Evolutionary conservation across 30 jellyfish, hydroid and myxozoan genomes (phyloP), one percentile per base, ranked within the genome.

Genomic region (Cassiopea andromeda): DNA sequence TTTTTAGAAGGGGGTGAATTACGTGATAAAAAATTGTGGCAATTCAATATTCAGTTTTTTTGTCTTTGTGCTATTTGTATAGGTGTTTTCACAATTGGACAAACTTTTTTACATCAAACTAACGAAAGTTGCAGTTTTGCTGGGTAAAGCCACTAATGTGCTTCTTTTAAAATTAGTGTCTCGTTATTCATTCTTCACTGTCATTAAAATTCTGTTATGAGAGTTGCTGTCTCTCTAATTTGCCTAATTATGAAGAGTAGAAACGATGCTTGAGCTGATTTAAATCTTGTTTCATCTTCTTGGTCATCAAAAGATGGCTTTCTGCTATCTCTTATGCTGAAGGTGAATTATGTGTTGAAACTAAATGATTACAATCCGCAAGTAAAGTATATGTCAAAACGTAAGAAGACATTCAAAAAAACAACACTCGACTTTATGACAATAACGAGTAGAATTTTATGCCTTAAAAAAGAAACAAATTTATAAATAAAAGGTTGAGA

Each of bases 91-190:
- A 4, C 84, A 45, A 4, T 27, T 46, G 67, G 67, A 75, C 14
- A 44, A 75, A 75, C 10, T 75, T 75, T 8, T 75, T 7, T 75
- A 75, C n/a, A 73, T n/a, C 84, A 75, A 75, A 75, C 84, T 75
- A 75, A 73, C 19, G 67, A 15, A 46, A 75, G 84, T 75, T 75
- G 84, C 19, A 75, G 84, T 19, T 75, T 75, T 75, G 73, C 19
- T 75, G 60, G 75, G 16, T 75, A 75, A 75, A 75, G 84, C 84
- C 84, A 44, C 84, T 4, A n/a, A n/a, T 75, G 75, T 75, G 84
- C 84, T 75, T 75, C 84, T 75, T n/a, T 17, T 27, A 9, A 75
- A 48, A 44, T 75, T 45, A 6, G 48, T 15, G 45, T 48, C 67
- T 4, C 67, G 5, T 75, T 75, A 75, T 75, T 75, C 84, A 2